Evolutionary conservation across 2,888 invertebrate genomes (phyloP).

Genomic region (Drosophila buzzatii): DNA sequence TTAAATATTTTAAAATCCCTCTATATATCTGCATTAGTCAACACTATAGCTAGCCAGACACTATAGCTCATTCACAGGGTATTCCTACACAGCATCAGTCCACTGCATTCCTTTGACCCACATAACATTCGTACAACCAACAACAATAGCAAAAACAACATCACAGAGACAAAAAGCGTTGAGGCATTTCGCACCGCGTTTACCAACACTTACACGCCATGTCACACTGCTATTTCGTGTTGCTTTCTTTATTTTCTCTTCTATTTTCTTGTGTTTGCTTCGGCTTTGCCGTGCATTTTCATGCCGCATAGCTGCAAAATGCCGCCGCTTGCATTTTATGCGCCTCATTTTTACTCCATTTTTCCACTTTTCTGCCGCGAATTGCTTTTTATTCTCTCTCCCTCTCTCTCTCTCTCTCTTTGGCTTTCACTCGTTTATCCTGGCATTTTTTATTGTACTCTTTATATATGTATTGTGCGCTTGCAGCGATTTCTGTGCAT

Average conservation of each 20-base stretch:
- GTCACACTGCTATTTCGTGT: constrained; percentile 39
- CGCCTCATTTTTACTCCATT: constrained; percentile 31
- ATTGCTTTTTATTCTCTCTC: constrained; percentile 22
- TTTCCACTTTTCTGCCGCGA: constrained; percentile 6
- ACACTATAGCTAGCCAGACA: neutral
- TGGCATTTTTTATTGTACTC: constrained; percentile 53
- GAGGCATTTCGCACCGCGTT: constrained; percentile 65
- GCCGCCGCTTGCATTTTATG: constrained; percentile 71
- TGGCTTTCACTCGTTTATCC: constrained; percentile 29
- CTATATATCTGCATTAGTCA: neutral
- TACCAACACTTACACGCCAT: constrained; percentile 73
- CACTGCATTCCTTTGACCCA: constrained; percentile 64
- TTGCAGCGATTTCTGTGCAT: constrained; percentile 43
- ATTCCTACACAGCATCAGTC: constrained; percentile 31
- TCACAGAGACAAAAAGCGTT: constrained; percentile 45
- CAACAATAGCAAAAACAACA: constrained; percentile 26
- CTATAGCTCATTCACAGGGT: constrained; percentile 21
- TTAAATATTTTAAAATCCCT: neutral
- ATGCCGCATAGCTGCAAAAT: constrained; percentile 65
- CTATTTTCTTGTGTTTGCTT: constrained; percentile 18
- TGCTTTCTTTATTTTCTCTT: constrained; percentile 24
- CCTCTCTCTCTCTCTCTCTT: neutral
- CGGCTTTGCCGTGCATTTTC: constrained; percentile 56
- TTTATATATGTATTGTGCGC: constrained; percentile 11
- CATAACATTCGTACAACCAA: constrained; percentile 53